A percentile compares a stretch with the other conserved stretches of the same genome.
phyloP scores from a whole-genome alignment of 2,797 vertebrate species.

The Chelon auratus region DNA sequence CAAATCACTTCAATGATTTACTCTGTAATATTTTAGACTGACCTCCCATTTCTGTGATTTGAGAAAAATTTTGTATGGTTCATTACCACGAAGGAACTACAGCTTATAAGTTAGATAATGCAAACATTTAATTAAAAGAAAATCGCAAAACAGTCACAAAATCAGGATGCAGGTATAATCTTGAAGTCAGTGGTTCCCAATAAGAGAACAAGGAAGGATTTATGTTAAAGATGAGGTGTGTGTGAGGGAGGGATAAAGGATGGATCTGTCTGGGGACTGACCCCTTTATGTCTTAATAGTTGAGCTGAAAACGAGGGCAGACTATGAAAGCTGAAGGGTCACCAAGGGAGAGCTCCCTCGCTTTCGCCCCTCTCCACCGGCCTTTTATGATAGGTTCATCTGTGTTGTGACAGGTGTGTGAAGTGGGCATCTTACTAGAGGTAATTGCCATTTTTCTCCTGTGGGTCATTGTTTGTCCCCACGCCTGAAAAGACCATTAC shows the following conservation, averaged over 20 bases:
- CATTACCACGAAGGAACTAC: not conserved
- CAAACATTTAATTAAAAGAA: not conserved
- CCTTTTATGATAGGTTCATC: constrained; percentile 73
- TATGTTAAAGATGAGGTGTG: constrained; percentile 32
- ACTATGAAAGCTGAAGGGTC: constrained; percentile 73
- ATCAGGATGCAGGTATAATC: constrained; percentile 4
- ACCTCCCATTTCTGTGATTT: constrained; percentile 3
- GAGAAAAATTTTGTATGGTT: not conserved
- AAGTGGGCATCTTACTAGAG: constrained; percentile 71
- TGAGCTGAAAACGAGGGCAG: constrained; percentile 64
- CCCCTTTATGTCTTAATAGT: constrained; percentile 76
- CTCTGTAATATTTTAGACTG: not conserved
- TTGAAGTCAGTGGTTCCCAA: constrained; percentile 15
- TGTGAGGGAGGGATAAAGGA: constrained; percentile 47
- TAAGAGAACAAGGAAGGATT: constrained; percentile 15
- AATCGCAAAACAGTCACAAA: constrained; percentile 1
- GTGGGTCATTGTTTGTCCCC: constrained; percentile 73
- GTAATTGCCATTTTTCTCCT: constrained; percentile 74
- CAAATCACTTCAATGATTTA: constrained; percentile 30
- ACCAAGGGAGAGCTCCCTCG: constrained; percentile 62
- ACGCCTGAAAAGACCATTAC: constrained; percentile 57
- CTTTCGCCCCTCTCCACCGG: constrained; percentile 57
- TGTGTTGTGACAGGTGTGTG: constrained; percentile 80
- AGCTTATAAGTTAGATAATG: not conserved
- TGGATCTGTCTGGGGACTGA: constrained; percentile 64